Conservation (phyloP, 2,888 invertebrate genomes). For the Tachystola acroxantha region DNA sequence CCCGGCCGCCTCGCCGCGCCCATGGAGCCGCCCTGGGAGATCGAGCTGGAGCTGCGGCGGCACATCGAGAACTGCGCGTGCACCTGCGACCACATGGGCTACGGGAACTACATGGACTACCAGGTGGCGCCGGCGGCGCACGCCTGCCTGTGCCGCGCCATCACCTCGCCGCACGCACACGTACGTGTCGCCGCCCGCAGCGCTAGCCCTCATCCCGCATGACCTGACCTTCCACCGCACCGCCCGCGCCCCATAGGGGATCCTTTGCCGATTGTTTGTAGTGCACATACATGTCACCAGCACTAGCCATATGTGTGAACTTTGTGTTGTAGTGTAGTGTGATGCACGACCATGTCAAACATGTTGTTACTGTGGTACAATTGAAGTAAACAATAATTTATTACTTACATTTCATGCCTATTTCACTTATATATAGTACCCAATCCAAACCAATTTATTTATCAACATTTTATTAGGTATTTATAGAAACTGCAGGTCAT, state of each 20-base stretch:
- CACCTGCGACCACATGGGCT: constrained; percentile 95
- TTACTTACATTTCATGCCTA: too few species aligned
- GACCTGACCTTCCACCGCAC: not conserved
- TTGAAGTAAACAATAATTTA: too few species aligned
- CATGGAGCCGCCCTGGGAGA: constrained; percentile 79
- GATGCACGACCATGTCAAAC: too few species aligned
- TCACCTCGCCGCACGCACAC: constrained; percentile 75
- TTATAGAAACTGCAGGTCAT: too few species aligned
- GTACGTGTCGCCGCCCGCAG: constrained; percentile 55
- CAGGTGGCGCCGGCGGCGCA: constrained; percentile 81
- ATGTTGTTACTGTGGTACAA: too few species aligned
- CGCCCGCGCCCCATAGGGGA: constrained; percentile 9
- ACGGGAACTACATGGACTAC: constrained; percentile 94
- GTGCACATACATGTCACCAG: not conserved
- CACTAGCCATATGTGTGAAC: not conserved
- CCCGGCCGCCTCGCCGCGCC: constrained; percentile 58
- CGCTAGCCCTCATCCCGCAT: constrained; percentile 32
- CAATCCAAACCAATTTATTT: too few species aligned
- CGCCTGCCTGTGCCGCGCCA: constrained; percentile 72
- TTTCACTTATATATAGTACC: too few species aligned
- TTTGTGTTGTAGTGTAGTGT: too few species aligned
- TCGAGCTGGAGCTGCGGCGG: constrained; percentile 91
- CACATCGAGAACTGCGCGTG: constrained; percentile 94
- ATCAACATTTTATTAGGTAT: too few species aligned
- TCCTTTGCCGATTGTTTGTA: constrained; percentile 5